Conservation (phyloP, 2,797 vertebrate species). For the Furcifer pardalis region DNA sequence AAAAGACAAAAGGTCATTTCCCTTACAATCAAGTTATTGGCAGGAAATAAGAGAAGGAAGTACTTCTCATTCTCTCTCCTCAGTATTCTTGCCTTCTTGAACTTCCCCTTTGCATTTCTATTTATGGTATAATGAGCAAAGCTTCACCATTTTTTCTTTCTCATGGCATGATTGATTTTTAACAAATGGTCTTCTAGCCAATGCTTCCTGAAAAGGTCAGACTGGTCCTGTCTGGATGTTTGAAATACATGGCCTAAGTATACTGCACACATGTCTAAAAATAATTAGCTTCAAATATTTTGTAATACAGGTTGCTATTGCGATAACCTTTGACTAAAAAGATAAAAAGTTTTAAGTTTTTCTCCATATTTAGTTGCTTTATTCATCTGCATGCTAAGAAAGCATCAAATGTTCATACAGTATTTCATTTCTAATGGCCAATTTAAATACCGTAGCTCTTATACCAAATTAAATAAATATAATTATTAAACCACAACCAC, state of each 20-base stretch:
- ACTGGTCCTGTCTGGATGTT: constrained; percentile 22
- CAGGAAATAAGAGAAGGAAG: background rate
- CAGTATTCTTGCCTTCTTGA: background rate
- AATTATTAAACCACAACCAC: background rate
- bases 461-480: constrained; percentile 16
- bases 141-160: constrained; percentile 28
- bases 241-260: constrained; percentile 38
- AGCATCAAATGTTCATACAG: background rate
- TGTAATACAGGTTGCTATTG: constrained; percentile 25
- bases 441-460: background rate
- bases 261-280: background rate
- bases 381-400: constrained; percentile 15
- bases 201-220: constrained; percentile 22
- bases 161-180: constrained; percentile 16
- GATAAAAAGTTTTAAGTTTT: constrained; percentile 27
- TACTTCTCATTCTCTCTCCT: background rate
- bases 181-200: constrained; percentile 34
- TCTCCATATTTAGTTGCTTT: constrained; percentile 27
- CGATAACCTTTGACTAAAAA: constrained; percentile 23
- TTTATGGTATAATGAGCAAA: background rate
- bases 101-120: constrained; percentile 14
- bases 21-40: background rate
- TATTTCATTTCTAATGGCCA: background rate
- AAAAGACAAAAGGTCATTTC: background rate
- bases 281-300: constrained; percentile 29